phyloP scores from a whole-genome alignment of 2,113 vertebrate species.

The Crotalus horridus region DNA sequence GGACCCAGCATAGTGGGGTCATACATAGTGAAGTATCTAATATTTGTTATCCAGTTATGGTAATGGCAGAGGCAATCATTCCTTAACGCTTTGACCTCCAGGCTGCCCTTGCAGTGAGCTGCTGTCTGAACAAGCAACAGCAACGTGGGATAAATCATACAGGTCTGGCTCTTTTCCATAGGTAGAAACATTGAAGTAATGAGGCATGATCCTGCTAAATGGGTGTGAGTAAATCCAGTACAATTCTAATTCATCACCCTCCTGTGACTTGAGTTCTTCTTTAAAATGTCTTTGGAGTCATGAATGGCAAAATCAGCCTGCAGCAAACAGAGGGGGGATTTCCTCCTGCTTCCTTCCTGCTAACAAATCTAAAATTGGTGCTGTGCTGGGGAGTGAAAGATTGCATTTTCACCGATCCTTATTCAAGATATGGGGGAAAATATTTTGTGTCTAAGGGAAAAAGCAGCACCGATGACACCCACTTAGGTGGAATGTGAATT shows the following conservation, averaged over 20 bases:
- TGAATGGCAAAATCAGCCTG: background rate
- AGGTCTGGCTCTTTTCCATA: conserved; percentile 30
- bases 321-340: background rate
- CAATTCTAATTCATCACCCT: conserved; percentile 1
- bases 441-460: background rate
- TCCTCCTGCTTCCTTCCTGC: conserved; percentile 20
- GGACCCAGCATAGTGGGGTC: conserved; percentile 25
- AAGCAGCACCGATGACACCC: background rate
- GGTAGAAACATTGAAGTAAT: conserved; percentile 47
- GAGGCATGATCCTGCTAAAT: conserved; percentile 41
- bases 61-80: conserved; percentile 39
- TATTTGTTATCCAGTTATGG: conserved; percentile 23
- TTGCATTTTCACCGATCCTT: background rate
- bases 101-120: conserved; percentile 58
- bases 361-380: background rate
- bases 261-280: background rate
- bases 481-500: background rate
- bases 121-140: conserved; percentile 45
- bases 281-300: background rate
- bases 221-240: conserved; percentile 36
- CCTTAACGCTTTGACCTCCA: conserved; percentile 45
- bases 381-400: background rate
- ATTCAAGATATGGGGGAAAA: background rate
- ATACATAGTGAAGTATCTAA: conserved; percentile 59
- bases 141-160: conserved; percentile 59